Conservation (phyloP, 2,113 vertebrate genomes). For the Aleadryas rufinucha region DNA sequence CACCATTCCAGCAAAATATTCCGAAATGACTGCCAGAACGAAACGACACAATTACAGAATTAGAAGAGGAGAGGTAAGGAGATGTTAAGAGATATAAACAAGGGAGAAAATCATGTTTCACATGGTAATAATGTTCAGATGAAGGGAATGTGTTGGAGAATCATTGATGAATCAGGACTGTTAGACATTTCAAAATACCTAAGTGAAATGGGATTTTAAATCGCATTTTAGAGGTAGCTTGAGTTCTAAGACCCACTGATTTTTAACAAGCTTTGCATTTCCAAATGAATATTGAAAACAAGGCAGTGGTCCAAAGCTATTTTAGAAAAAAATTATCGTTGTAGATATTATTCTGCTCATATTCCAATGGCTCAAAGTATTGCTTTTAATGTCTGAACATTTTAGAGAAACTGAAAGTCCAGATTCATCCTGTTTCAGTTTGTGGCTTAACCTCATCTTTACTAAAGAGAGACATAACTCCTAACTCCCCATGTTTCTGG, state of each 20-base stretch:
- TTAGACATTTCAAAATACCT: slow-evolving; percentile 19
- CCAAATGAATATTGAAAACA: neutral
- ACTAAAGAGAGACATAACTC: neutral
- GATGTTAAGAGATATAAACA: slow-evolving; percentile 42
- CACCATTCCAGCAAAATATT: neutral
- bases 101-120: slow-evolving; percentile 27
- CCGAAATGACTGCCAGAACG: neutral
- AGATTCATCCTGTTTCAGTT: neutral
- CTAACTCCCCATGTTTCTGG: neutral
- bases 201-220: slow-evolving; percentile 2
- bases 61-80: slow-evolving; percentile 18
- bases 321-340: neutral
- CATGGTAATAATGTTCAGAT: slow-evolving; percentile 26
- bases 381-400: neutral
- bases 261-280: slow-evolving; percentile 7
- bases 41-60: slow-evolving; percentile 31
- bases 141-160: slow-evolving; percentile 14
- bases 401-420: neutral
- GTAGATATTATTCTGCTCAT: neutral
- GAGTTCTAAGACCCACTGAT: neutral
- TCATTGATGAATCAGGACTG: slow-evolving; percentile 22
- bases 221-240: neutral
- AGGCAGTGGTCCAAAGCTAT: neutral
- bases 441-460: neutral
- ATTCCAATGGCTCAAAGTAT: neutral